phyloP scores from a whole-genome alignment of 2,797 vertebrate genomes.

The Otolemur crassicaudatus region DNA sequence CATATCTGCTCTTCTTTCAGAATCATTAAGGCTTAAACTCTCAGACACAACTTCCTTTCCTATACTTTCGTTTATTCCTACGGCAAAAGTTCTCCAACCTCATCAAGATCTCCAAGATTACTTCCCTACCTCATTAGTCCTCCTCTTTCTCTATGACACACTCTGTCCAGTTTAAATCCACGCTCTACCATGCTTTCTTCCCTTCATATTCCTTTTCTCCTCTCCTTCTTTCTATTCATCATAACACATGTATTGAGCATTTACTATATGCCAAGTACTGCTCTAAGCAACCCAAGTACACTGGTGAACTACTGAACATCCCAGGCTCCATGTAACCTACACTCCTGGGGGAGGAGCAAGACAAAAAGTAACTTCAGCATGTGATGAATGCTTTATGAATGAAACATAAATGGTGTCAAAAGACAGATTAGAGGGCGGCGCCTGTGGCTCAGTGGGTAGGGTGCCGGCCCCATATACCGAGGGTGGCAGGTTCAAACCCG shows the following conservation, averaged over 20 bases:
- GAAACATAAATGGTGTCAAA: conserved; percentile 18
- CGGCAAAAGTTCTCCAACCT: neutral
- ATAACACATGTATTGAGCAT: neutral
- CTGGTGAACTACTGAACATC: neutral
- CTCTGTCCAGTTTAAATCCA: neutral
- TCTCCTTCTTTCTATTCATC: neutral
- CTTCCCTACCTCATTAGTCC: neutral
- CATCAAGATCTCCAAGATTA: neutral
- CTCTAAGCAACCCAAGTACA: neutral
- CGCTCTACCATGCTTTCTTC: neutral
- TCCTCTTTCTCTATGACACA: neutral
- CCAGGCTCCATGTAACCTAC: neutral
- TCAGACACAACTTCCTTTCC: neutral
- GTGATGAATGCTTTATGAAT: neutral
- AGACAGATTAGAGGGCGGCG: neutral
- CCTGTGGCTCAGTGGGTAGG: too few species aligned
- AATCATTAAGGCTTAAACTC: conserved; percentile 1
- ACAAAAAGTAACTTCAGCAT: neutral
- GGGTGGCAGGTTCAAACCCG: too few species aligned
- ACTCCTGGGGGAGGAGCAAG: neutral
- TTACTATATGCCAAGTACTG: neutral
- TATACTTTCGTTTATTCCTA: neutral
- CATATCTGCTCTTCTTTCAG: neutral
- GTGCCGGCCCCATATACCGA: too few species aligned
- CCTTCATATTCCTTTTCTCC: neutral